Percentiles rank a stretch among this genome's conserved stretches.
These are phyloP conservation scores for Drosophila incognita DNA, from an alignment of 2,888 invertebrate genomes.

Conservation along the genomic window DNA sequence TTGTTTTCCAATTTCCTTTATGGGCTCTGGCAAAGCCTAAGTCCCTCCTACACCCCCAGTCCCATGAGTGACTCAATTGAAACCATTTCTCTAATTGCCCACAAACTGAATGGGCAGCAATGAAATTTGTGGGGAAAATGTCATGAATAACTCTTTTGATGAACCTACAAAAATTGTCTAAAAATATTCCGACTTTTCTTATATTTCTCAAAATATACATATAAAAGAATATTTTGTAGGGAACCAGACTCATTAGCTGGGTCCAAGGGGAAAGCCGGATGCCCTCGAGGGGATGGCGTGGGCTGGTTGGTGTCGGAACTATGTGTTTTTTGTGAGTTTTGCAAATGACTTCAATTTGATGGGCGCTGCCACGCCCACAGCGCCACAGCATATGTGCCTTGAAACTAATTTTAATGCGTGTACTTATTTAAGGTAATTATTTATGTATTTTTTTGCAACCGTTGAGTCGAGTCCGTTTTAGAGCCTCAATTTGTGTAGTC, in stretches of 20 bases:
- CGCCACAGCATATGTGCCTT: neutral
- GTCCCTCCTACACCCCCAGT: neutral
- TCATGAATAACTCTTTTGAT: conserved; percentile 15
- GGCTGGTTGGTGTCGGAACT: neutral
- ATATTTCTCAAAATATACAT: neutral
- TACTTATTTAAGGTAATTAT: conserved; percentile 59
- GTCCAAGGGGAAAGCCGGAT: conserved; percentile 23
- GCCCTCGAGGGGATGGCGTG: neutral
- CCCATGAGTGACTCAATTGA: neutral
- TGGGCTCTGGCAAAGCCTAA: neutral
- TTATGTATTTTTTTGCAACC: conserved; percentile 29
- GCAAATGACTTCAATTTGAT: neutral
- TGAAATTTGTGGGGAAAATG: conserved; percentile 19
- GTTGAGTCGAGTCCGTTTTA: conserved; percentile 17
- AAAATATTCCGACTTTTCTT: neutral
- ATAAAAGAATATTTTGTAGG: conserved; percentile 10
- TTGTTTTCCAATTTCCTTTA: conserved; percentile 34
- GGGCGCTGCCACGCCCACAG: neutral
- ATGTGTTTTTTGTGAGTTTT: conserved; percentile 8
- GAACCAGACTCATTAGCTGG: conserved; percentile 39
- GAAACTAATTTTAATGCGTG: conserved; percentile 52
- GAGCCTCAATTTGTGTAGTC: conserved; percentile 42
- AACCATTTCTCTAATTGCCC: conserved; percentile 10
- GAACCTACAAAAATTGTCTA: conserved; percentile 26
- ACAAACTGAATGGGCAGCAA: conserved; percentile 10